Evolutionary conservation across 2,113 vertebrate genomes (phyloP).

Genomic region (Vicugna pacos): DNA sequence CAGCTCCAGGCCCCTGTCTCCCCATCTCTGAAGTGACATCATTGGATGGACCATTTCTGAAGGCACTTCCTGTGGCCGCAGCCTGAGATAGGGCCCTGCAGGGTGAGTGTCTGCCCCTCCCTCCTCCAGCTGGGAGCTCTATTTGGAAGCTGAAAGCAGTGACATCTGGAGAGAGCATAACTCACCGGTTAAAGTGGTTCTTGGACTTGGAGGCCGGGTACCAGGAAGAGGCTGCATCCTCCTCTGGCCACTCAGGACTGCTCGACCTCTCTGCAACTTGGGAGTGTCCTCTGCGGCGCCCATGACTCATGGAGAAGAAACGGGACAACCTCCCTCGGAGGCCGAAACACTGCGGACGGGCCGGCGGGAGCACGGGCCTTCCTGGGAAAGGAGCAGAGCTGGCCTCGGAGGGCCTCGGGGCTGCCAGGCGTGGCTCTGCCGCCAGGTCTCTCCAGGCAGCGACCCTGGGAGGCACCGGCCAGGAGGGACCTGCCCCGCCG

Average conservation of each 20-base stretch:
- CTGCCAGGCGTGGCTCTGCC: background rate
- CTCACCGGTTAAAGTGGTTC: fast-evolving
- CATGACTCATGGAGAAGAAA: fast-evolving
- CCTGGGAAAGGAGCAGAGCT: background rate
- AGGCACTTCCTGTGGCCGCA: background rate
- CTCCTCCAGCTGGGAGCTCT: fast-evolving
- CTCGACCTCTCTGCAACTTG: background rate
- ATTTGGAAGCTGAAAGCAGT: background rate
- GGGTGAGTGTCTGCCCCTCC: fast-evolving
- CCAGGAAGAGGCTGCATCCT: background rate
- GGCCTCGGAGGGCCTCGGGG: background rate
- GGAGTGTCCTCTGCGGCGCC: fast-evolving
- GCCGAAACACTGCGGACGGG: fast-evolving
- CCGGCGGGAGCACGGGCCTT: fast-evolving
- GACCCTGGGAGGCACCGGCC: fast-evolving
- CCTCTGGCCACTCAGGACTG: fast-evolving
- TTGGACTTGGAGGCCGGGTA: background rate
- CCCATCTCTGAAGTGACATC: background rate
- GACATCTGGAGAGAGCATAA: background rate
- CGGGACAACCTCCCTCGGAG: background rate
- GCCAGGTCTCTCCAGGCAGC: fast-evolving
- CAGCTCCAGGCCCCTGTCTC: background rate
- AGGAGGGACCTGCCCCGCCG: background rate
- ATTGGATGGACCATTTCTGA: fast-evolving
- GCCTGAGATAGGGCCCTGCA: background rate